Base-by-base conservation (phyloP, 64 coral and sea anemone genomes). In the Stichodactyla mertensii region DNA sequence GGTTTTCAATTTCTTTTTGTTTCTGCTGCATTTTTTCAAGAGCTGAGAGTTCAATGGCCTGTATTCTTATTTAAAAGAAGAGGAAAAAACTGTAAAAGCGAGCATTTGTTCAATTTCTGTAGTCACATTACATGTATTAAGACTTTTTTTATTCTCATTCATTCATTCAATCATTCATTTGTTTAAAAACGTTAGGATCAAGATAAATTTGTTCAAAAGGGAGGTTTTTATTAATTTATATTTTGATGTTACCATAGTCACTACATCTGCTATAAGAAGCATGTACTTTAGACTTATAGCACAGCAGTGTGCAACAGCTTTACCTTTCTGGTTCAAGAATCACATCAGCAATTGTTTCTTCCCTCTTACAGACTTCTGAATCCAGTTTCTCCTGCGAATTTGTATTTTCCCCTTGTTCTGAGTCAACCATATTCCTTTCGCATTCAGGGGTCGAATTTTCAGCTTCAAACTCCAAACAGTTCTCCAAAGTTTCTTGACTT, bases 21-120 rank as follows among this genome's bases (percentile, higher is more conserved):
- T 99, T 99, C 55, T 90, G 88, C 57, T 99, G 97, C 93, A 99
- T 94, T 77, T 99, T 95, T 81, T 99, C 54, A 79, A 95, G 83
- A 67, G 88, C 85, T n/a, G 97, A 95, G 24, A 92, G 51, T 85
- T 99, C 97, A 87, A 95, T 92, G 19, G 71, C 93, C 85, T 95
- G 93, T 70, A 99, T 92, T 81, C 96, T 99, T 19, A 52, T 80
- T 11, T 20, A 81, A 16, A 83, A 88, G 85, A 55, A 77, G 56
- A 52, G 53, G 55, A 78, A 20, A 51, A 77, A 13, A n/a, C 31
- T 12, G 45, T 81, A 54, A 87, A 24, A 6, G 22, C 5, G 0
- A 45, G 15, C 22, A 64, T 7, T 10, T 19, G 11, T 89, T 31
- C 28, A 31, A 31, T 31, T 31, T 31, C 28, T 45, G 1, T 45